These are phyloP conservation scores for Chirona hameri DNA, from an alignment of 2,888 invertebrate genomes.

Conservation along the genomic window DNA sequence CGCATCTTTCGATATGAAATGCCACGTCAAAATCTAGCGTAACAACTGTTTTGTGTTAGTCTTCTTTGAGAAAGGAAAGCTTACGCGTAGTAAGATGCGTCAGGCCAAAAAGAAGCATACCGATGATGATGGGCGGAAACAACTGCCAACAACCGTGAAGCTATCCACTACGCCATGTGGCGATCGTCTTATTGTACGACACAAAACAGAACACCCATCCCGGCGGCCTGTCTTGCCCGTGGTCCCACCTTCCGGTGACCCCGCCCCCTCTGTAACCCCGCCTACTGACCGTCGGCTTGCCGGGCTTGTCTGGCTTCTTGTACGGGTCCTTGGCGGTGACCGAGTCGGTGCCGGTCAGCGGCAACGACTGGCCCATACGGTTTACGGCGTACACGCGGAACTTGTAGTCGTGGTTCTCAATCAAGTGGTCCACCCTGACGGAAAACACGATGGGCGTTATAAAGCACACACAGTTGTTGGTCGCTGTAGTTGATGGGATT, in stretches of 20 bases:
- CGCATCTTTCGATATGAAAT: too few relatives aligned
- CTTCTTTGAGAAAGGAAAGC: too few relatives aligned
- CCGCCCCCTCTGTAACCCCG: neutral
- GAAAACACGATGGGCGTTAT: neutral
- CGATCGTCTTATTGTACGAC: too few relatives aligned
- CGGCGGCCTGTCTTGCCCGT: neutral
- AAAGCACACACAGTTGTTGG: neutral
- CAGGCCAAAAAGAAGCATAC: too few relatives aligned
- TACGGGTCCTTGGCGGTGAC: conserved; percentile 94
- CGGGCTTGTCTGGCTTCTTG: conserved; percentile 52
- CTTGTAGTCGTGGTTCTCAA: conserved; percentile 91
- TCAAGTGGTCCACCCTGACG: conserved; percentile 74
- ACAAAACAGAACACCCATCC: too few relatives aligned
- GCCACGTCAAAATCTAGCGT: too few relatives aligned
- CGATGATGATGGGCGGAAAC: too few relatives aligned
- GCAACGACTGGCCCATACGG: conserved; percentile 85
- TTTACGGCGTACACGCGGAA: conserved; percentile 92
- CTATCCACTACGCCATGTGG: too few relatives aligned
- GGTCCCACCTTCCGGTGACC: neutral
- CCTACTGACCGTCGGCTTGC: conserved; percentile 45
- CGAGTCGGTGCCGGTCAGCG: conserved; percentile 72
- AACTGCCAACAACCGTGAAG: too few relatives aligned
- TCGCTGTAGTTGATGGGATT: too few relatives aligned
- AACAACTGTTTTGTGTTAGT: too few relatives aligned
- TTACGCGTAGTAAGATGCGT: too few relatives aligned